A percentile compares a stretch with the other conserved stretches of the same genome.
Evolutionary conservation across 2,888 invertebrate genomes (phyloP).

Genomic region (Drosophila kambysellisi): DNA sequence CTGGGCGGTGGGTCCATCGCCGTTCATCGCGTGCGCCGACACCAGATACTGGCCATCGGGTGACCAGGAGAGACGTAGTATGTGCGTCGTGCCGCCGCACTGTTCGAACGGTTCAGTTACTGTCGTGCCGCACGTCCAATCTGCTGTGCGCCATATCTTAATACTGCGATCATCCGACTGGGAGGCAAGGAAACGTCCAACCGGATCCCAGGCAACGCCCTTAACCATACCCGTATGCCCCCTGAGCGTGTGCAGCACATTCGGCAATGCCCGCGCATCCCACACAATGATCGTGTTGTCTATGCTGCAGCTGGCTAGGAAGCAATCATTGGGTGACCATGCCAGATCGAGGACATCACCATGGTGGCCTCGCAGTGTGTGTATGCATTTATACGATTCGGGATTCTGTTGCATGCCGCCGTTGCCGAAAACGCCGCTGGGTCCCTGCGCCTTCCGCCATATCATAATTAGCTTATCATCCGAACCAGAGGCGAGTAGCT

Average conservation of each 20-base stretch:
- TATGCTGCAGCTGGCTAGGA: constrained; percentile 98
- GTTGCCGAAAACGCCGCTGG: constrained; percentile 87
- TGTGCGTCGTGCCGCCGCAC: constrained; percentile 94
- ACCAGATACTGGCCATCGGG: constrained; percentile 98
- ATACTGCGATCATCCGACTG: constrained; percentile 98
- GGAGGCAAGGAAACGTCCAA: constrained; percentile 97
- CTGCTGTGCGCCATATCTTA: constrained; percentile 97
- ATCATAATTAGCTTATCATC: constrained; percentile 98
- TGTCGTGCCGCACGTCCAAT: constrained; percentile 95
- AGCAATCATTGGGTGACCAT: constrained; percentile 97
- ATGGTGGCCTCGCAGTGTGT: constrained; percentile 95
- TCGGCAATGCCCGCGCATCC: constrained; percentile 96
- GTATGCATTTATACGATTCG: constrained; percentile 96
- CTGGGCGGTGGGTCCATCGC: constrained; percentile 98
- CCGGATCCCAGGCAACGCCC: constrained; percentile 99
- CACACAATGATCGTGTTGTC: constrained; percentile 98
- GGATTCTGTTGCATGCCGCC: constrained; percentile 91
- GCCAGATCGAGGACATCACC: constrained; percentile 98
- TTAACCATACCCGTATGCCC: constrained; percentile 98
- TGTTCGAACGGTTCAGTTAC: constrained; percentile 97
- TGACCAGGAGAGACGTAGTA: constrained; percentile 97
- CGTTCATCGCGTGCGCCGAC: constrained; percentile 99
- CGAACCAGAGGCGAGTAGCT: constrained; percentile 95
- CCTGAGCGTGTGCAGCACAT: constrained; percentile 92
- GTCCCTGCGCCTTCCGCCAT: constrained; percentile 90